These are phyloP conservation scores for Stylophora pistillata DNA, from an alignment of 64 coral and sea anemone genomes.

Conservation along the genomic window DNA sequence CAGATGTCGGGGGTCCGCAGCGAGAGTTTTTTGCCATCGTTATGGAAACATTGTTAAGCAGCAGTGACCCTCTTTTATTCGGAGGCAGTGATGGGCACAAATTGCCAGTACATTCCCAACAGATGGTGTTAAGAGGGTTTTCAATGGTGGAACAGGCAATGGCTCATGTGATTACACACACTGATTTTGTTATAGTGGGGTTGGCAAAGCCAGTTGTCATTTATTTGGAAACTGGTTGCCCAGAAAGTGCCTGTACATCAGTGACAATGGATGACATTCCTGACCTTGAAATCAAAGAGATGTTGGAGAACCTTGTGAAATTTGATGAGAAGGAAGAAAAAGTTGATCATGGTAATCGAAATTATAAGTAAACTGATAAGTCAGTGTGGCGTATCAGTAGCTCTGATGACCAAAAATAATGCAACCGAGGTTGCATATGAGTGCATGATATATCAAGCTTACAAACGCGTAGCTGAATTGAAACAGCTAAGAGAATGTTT, in stretches of 20 bases:
- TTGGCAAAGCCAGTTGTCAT: constrained; percentile 18
- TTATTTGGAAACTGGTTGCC: constrained; percentile 32
- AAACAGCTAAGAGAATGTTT: constrained; percentile 25
- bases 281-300: background rate
- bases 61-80: background rate
- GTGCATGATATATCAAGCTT: constrained; percentile 19
- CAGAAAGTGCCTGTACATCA: constrained; percentile 16
- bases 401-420: constrained; percentile 37
- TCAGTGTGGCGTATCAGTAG: constrained; percentile 31
- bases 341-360: background rate
- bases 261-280: constrained; percentile 14
- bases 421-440: constrained; percentile 36
- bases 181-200: constrained; percentile 2
- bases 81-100: constrained; percentile 25
- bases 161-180: constrained; percentile 25
- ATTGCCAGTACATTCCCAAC: constrained; percentile 36
- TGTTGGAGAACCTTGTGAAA: constrained; percentile 8
- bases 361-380: constrained; percentile 23
- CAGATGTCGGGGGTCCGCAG: constrained; percentile 24
- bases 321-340: background rate
- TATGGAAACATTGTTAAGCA: background rate
- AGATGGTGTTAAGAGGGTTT: constrained; percentile 18
- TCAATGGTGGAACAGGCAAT: constrained; percentile 6
- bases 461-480: constrained; percentile 22
- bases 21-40: constrained; percentile 14